phyloP scores from a whole-genome alignment of 2,113 vertebrate genomes.

The Hylia prasina region DNA sequence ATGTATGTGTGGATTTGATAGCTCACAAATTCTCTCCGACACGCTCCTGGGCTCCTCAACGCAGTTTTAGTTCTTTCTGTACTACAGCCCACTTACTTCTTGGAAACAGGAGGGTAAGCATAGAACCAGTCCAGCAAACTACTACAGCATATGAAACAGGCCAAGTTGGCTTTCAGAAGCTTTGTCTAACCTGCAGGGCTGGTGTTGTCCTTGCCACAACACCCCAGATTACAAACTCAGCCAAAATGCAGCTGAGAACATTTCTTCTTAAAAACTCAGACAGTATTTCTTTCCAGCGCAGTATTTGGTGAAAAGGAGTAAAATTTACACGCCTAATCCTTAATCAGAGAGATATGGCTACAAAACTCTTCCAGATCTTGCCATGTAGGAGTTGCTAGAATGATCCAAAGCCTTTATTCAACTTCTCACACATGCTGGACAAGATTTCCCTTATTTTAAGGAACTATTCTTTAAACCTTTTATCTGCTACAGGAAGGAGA shows the following conservation, averaged over 20 bases:
- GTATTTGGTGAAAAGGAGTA: background rate
- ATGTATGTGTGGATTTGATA: background rate
- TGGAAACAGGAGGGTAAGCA: background rate
- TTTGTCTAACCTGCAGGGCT: background rate
- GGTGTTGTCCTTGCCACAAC: background rate
- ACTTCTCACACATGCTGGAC: background rate
- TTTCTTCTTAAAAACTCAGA: background rate
- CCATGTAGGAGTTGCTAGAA: background rate
- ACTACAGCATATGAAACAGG: background rate
- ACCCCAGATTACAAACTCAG: background rate
- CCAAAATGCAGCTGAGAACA: background rate
- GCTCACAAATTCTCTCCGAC: background rate
- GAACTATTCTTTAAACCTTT: background rate
- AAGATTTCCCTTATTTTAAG: background rate
- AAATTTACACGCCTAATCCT: background rate
- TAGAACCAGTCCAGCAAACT: conserved; percentile 7
- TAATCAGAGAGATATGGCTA: background rate
- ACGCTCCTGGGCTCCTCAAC: background rate
- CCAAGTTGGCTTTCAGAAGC: background rate
- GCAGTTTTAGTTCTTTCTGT: background rate
- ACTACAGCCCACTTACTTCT: background rate
- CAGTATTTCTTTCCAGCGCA: background rate
- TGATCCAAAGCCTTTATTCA: background rate
- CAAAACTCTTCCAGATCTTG: background rate
- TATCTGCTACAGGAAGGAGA: background rate